Percentiles rank a stretch among this genome's conserved stretches.
Conservation (phyloP, 2,888 invertebrate species). For the Argynnis bischoffii region DNA sequence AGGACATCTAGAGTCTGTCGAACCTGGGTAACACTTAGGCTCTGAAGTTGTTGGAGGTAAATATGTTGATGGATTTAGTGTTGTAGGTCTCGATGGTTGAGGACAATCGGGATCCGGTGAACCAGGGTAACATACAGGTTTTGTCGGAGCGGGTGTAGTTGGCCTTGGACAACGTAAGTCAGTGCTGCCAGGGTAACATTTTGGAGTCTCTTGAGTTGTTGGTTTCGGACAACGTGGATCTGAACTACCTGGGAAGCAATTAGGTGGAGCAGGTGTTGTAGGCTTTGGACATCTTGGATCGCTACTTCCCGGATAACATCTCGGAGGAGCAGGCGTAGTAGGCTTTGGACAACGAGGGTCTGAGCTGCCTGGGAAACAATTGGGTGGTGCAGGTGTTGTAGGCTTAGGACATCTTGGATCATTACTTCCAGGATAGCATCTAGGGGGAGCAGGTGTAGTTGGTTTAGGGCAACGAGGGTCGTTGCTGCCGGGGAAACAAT, state of each 20-base stretch:
- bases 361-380: neutral
- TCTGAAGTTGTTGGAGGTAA: conserved; percentile 44
- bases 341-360: conserved; percentile 44
- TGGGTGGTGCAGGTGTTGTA: conserved; percentile 41
- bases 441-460: conserved; percentile 51
- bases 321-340: conserved; percentile 36
- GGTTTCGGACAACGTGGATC: conserved; percentile 47
- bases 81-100: conserved; percentile 40
- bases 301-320: conserved; percentile 42
- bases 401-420: conserved; percentile 60
- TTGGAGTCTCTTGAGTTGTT: conserved; percentile 34
- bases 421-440: conserved; percentile 57
- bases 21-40: conserved; percentile 57
- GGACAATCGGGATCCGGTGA: conserved; percentile 51
- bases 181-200: conserved; percentile 52
- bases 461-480: conserved; percentile 51
- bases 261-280: conserved; percentile 45
- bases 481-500: conserved; percentile 54
- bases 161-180: conserved; percentile 59
- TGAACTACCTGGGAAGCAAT: conserved; percentile 48
- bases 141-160: conserved; percentile 45
- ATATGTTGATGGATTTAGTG: conserved; percentile 41
- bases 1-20: conserved; percentile 49
- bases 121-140: conserved; percentile 54
- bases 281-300: conserved; percentile 45